Conservation (phyloP, 1,140 invertebrate genomes). For the Heliconius eleuchia region DNA sequence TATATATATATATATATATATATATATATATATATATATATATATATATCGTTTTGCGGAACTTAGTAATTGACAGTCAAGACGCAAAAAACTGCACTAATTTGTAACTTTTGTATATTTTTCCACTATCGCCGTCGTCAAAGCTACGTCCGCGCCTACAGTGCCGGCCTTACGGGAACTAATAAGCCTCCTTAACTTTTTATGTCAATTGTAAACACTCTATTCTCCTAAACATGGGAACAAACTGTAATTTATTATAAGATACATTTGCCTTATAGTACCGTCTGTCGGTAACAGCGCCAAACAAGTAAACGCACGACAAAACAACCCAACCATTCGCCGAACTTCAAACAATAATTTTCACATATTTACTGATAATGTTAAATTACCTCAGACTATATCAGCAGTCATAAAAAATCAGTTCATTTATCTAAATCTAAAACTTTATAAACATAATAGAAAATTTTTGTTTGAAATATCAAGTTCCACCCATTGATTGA, state of each 20-base stretch:
- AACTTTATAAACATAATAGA: conserved; percentile 43
- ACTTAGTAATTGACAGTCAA: conserved; percentile 55
- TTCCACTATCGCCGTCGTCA: not conserved
- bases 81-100: conserved; percentile 59
- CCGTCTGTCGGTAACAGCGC: conserved; percentile 28
- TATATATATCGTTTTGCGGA: conserved; percentile 31
- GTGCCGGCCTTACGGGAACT: not conserved
- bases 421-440: conserved; percentile 54
- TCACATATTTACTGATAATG: conserved; percentile 41
- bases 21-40: not conserved
- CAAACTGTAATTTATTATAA: conserved; percentile 3
- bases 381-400: conserved; percentile 57
- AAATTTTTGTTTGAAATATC: conserved; percentile 68
- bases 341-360: conserved; percentile 69
- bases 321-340: conserved; percentile 25
- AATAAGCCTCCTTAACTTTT: not conserved
- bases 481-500: conserved; percentile 40
- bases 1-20: too few relatives aligned
- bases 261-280: not conserved
- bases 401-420: conserved; percentile 48
- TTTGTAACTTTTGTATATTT: conserved; percentile 16
- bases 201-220: not conserved
- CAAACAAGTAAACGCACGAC: conserved; percentile 33
- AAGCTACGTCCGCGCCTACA: conserved; percentile 7
- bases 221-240: conserved; percentile 3